Evolutionary conservation across 2,888 invertebrate species (phyloP).

Genomic region (Erannis defoliaria): DNA sequence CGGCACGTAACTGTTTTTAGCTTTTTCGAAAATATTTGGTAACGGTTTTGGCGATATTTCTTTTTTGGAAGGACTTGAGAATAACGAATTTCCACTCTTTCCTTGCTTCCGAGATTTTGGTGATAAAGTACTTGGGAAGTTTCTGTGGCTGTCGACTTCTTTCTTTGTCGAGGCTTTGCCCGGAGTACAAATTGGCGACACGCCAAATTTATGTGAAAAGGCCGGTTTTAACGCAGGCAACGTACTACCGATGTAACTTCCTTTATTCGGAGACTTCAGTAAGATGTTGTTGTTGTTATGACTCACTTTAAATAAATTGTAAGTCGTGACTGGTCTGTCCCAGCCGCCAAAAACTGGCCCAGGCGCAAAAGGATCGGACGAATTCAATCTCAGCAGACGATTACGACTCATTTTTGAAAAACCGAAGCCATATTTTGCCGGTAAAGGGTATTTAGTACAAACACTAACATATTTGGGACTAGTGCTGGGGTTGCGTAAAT

Average conservation of each 20-base stretch:
- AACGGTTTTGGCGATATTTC: conserved; percentile 68
- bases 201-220: conserved; percentile 81
- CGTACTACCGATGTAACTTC: conserved; percentile 63
- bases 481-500: conserved; percentile 71
- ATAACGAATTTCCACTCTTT: conserved; percentile 59
- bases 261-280: conserved; percentile 73
- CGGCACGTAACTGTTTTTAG: conserved; percentile 79
- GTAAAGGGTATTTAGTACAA: conserved; percentile 75
- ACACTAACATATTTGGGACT: conserved; percentile 82
- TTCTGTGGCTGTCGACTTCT: conserved; percentile 62
- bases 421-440: conserved; percentile 74
- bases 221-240: conserved; percentile 76
- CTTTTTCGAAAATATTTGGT: conserved; percentile 76
- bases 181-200: conserved; percentile 71
- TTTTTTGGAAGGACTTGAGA: conserved; percentile 64
- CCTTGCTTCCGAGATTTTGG: conserved; percentile 72
- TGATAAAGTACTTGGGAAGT: conserved; percentile 64
- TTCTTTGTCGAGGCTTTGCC: conserved; percentile 66
- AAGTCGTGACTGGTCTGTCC: conserved; percentile 76
- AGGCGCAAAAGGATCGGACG: conserved; percentile 81
- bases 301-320: conserved; percentile 80
- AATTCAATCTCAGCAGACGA: conserved; percentile 68
- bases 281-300: conserved; percentile 79
- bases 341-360: conserved; percentile 84
- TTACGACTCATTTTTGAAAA: conserved; percentile 75